Base-by-base conservation (phyloP, 92 coral and sea anemone species). In the Pocillopora grandis region DNA sequence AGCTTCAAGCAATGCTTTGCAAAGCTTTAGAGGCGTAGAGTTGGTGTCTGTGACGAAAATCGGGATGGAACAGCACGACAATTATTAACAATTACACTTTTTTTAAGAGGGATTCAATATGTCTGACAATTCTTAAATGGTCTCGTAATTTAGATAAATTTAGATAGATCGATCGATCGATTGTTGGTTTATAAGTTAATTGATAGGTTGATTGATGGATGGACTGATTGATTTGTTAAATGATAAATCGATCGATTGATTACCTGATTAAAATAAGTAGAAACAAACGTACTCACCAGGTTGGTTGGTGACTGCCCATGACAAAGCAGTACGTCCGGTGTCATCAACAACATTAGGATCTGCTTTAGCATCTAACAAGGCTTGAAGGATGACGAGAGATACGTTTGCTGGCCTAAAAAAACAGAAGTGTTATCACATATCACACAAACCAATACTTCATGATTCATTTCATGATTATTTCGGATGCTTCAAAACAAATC, bases 311-410 rank as follows among this genome's bases (percentile, higher is more conserved):
- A 94, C 95, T 23, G 98, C 95, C 81, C 90, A 89, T 3, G 98
- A 92, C 56, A 94, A 75, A 1, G 98, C 95, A 21, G 93, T 89
- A 8, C 92, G 90, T 9, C 84, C 86, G 36, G 80, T 42, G n/a
- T 85, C 87, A 78, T 94, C 94, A 2, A 78, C 84, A 57, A 89
- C 61, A 84, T 94, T 92, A 2, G 95, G 93, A 70, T 94, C 90
- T 55, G 98, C 98, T 33, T 90, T 93, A 64, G 90, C 87, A 4
- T 75, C 76, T 21, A 94, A 84, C 78, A 94, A 79, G 57, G 82
- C 85, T 1, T 64, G 66, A 8, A 92, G 79, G 12, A 89, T 85
- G 4, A 84, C 83, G 37, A 83, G 85, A 33, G 76, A 23, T 2
- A 68, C 76, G 36, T 64, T 67, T 36, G 66, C 62, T 58, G 88